A percentile compares a stretch with the other conserved stretches of the same genome.
These are phyloP conservation scores for Centropus bengalensis DNA, from an alignment of 2,113 vertebrate genomes.

Conservation along the genomic window DNA sequence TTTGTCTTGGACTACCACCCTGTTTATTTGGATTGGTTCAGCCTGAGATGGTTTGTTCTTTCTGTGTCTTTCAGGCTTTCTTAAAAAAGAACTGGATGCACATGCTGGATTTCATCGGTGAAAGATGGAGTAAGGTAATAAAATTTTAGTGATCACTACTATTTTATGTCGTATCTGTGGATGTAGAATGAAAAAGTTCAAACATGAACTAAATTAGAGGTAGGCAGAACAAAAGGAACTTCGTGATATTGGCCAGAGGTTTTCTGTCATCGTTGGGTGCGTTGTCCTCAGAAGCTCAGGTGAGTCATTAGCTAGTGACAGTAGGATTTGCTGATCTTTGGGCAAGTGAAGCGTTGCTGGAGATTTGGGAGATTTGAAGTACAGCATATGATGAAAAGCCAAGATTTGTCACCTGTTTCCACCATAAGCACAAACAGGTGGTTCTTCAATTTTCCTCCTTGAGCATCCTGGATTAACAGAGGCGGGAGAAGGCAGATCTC, in stretches of 20 bases:
- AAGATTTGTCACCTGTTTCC: background rate
- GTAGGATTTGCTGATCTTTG: background rate
- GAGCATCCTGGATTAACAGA: background rate
- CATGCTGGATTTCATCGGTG: background rate
- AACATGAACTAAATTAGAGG: background rate
- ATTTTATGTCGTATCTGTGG: background rate
- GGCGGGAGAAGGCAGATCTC: background rate
- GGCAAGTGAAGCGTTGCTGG: background rate
- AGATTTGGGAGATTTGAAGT: background rate
- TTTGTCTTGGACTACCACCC: background rate
- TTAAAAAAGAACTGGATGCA: background rate
- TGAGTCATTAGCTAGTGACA: background rate
- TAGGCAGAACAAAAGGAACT: background rate
- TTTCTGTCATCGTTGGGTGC: background rate
- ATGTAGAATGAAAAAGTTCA: background rate
- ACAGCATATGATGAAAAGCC: background rate
- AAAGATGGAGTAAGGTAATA: conserved; percentile 26
- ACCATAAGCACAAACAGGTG: background rate
- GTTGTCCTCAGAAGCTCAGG: background rate
- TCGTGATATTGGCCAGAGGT: background rate
- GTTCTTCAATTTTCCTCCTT: background rate
- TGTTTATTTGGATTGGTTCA: background rate
- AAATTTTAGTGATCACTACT: background rate
- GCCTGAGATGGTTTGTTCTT: background rate
- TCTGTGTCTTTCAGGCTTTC: conserved; percentile 50